Evolutionary conservation across 2,113 vertebrate genomes (phyloP).

Genomic region (Proteles cristata): DNA sequence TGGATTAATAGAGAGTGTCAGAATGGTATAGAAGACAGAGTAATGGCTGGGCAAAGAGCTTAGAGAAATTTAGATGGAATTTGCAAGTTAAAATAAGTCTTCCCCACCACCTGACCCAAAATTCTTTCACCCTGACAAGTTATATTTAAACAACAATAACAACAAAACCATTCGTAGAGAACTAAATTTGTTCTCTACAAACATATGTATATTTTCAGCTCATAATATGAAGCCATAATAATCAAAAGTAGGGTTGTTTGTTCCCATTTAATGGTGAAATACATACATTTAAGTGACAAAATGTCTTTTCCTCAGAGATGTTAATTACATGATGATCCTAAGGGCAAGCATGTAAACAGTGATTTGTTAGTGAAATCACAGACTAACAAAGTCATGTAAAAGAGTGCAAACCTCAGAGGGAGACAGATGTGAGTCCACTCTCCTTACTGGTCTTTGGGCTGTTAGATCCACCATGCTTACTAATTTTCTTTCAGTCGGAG

Average conservation of each 20-base stretch:
- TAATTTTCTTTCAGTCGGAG: not conserved
- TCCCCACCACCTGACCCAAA: not conserved
- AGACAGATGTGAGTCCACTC: fast-evolving
- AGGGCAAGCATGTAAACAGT: not conserved
- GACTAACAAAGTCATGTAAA: fast-evolving
- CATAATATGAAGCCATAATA: not conserved
- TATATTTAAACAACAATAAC: not conserved
- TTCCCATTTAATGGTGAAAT: not conserved
- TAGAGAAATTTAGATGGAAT: not conserved
- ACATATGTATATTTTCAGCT: not conserved
- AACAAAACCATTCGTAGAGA: not conserved
- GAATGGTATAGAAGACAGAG: not conserved
- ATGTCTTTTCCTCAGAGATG: not conserved
- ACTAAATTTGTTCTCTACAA: not conserved
- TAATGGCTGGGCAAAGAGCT: fast-evolving
- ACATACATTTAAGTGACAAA: not conserved
- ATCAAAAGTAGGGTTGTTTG: no score
- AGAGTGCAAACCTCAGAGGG: not conserved
- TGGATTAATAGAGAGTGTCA: not conserved
- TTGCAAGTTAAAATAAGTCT: not conserved
- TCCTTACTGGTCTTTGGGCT: fast-evolving
- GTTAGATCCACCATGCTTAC: fast-evolving
- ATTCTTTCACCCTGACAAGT: not conserved
- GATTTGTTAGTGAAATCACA: not conserved
- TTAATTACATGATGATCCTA: not conserved